phyloP scores from a whole-genome alignment of 2,113 vertebrate genomes.

The Zootoca vivipara region DNA sequence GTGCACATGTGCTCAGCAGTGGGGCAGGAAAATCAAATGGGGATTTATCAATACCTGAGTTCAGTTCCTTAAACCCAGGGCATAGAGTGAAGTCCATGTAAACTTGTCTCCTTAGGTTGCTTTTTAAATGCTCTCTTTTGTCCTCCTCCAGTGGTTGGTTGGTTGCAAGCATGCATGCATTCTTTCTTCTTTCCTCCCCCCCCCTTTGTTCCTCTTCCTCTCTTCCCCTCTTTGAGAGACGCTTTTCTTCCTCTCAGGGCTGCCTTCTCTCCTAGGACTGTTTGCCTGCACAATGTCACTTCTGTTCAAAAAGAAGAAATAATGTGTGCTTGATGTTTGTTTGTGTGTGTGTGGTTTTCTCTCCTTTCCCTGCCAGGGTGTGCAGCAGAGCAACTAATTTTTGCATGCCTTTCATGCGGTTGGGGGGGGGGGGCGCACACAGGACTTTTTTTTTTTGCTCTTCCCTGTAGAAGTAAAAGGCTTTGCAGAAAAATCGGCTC shows the following conservation, averaged over 20 bases:
- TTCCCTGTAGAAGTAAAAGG: neutral
- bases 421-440: too few species aligned
- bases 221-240: neutral
- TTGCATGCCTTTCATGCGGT: too few species aligned
- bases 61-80: too few species aligned
- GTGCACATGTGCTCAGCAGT: neutral
- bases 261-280: too few species aligned
- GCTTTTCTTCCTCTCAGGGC: too few species aligned
- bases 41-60: neutral
- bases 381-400: neutral
- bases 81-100: neutral
- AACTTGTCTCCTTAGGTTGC: neutral
- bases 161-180: neutral
- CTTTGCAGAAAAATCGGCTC: neutral
- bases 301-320: neutral
- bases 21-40: neutral
- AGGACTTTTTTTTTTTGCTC: neutral
- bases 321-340: neutral
- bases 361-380: too few species aligned
- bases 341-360: too few species aligned
- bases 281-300: neutral
- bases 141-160: neutral
- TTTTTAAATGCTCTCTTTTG: neutral
- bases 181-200: rapidly evolving
- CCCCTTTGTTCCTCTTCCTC: too few species aligned